Conservation (phyloP, 2,888 invertebrate species). For the Eucriotettix oculatus region DNA sequence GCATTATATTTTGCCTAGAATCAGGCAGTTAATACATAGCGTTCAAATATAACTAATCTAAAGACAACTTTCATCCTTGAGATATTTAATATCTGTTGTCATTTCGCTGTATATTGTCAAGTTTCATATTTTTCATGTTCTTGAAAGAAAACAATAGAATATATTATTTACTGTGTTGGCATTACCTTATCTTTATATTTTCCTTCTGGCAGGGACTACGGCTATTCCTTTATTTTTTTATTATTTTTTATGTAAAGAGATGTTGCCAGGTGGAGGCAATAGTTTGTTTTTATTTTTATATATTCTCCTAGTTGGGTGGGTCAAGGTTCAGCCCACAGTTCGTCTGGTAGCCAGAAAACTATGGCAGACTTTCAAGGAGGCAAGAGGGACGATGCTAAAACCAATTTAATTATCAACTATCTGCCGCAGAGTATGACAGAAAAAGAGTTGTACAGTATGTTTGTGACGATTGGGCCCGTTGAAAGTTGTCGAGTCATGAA, state of each 20-base stretch:
- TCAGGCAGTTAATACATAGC: no score
- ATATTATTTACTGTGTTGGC: neutral
- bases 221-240: slow-evolving; percentile 1
- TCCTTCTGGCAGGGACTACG: slow-evolving; percentile 7
- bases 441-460: slow-evolving; percentile 76
- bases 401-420: slow-evolving; percentile 90
- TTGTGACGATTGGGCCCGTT: slow-evolving; percentile 73
- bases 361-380: slow-evolving; percentile 6
- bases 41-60: no score
- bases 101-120: no score
- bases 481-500: slow-evolving; percentile 86
- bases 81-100: no score
- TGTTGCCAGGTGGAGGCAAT: slow-evolving; percentile 5
- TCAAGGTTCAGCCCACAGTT: slow-evolving; percentile 4
- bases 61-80: no score
- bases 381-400: slow-evolving; percentile 21
- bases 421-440: slow-evolving; percentile 87
- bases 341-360: slow-evolving; percentile 2
- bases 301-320: slow-evolving; percentile 8
- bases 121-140: no score
- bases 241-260: slow-evolving; percentile 6
- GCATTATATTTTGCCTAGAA: no score
- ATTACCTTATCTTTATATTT: slow-evolving; percentile 5
- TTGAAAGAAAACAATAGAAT: no score
- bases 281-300: neutral